phyloP scores from a whole-genome alignment of 2,797 vertebrate genomes.

The Micromesistius poutassou region DNA sequence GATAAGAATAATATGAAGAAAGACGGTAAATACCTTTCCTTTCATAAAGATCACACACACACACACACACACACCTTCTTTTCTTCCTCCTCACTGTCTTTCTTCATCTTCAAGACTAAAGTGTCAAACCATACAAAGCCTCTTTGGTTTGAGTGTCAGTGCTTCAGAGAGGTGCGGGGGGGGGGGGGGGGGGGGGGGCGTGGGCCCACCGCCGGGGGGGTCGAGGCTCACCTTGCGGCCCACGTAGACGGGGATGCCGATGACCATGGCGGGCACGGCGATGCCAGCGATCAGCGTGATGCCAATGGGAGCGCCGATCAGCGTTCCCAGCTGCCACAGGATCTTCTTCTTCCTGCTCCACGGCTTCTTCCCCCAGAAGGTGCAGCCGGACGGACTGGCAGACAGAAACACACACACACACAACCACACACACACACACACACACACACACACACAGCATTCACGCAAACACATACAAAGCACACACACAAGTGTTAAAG shows the following conservation, averaged over 20 bases:
- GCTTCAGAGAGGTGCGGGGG: background rate
- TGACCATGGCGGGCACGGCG: constrained; percentile 97
- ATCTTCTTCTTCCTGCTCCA: constrained; percentile 99
- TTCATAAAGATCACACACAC: background rate
- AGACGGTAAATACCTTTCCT: too few species aligned
- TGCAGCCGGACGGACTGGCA: constrained; percentile 92
- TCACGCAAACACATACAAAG: too few species aligned
- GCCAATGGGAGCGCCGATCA: constrained; percentile 95
- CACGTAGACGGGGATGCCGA: constrained; percentile 95
- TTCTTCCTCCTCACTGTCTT: too few species aligned
- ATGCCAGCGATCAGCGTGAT: constrained; percentile 98
- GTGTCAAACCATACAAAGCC: too few species aligned
- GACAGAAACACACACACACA: background rate
- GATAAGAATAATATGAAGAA: too few species aligned
- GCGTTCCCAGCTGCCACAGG: constrained; percentile 94
- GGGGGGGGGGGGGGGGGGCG: background rate
- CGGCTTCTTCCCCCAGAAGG: constrained; percentile 98
- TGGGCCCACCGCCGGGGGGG: background rate
- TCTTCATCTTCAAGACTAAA: too few species aligned
- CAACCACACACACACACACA: background rate
- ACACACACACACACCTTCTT: background rate
- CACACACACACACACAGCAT: background rate
- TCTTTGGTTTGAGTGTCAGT: too few species aligned
- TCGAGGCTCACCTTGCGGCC: constrained; percentile 87
- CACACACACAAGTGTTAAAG: background rate